Evolutionary conservation across 2,797 vertebrate genomes (phyloP).

Genomic region (Zalophus californianus): DNA sequence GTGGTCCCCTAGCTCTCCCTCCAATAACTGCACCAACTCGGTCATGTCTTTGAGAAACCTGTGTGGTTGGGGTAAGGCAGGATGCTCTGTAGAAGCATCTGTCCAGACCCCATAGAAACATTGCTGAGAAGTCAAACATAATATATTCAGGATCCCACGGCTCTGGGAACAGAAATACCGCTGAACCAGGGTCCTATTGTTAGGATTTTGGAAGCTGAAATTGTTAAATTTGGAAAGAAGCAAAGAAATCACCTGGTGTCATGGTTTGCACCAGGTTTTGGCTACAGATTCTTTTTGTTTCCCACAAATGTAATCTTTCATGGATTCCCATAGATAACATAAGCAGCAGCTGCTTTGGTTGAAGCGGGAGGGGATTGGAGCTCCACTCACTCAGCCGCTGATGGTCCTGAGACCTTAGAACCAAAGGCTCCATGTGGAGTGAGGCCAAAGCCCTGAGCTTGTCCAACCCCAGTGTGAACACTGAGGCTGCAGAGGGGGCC

Average conservation of each 20-base stretch:
- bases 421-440: not conserved
- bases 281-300: not conserved
- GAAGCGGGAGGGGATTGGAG: not conserved
- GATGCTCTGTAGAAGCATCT: not conserved
- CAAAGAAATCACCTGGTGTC: not conserved
- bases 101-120: not conserved
- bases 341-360: not conserved
- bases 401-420: not conserved
- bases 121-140: not conserved
- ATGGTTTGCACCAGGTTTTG: not conserved
- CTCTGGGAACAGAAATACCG: not conserved
- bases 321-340: not conserved
- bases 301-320: not conserved
- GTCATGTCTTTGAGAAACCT: not conserved
- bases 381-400: not conserved
- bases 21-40: not conserved
- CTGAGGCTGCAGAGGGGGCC: not conserved
- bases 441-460: not conserved
- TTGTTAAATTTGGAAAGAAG: constrained; percentile 10
- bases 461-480: rapidly evolving
- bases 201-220: constrained; percentile 9
- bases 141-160: not conserved
- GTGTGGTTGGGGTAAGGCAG: not conserved
- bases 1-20: not conserved
- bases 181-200: not conserved